phyloP scores from a whole-genome alignment of 1,140 invertebrate species.

The Anastatus disparis region DNA sequence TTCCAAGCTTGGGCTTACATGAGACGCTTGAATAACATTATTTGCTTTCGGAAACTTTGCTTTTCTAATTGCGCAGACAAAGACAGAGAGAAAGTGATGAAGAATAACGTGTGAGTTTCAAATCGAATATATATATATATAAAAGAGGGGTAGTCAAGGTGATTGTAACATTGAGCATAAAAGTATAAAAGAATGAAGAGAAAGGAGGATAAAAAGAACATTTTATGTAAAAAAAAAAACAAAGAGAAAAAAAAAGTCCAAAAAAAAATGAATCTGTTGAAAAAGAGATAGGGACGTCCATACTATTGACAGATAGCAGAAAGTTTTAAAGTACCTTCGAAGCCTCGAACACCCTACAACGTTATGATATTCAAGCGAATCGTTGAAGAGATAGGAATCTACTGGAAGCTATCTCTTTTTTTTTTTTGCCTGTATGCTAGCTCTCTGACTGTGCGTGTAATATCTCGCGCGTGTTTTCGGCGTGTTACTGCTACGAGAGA shows the following conservation, averaged over 20 bases:
- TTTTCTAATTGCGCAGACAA: background rate
- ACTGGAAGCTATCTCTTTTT: too few species aligned
- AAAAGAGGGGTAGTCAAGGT: too few species aligned
- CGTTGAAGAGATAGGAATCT: slow-evolving; percentile 4
- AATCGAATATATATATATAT: too few species aligned
- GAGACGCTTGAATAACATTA: too few species aligned
- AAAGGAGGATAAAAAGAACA: background rate
- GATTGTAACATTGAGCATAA: too few species aligned
- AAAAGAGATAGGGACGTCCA: slow-evolving; percentile 3
- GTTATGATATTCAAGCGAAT: too few species aligned
- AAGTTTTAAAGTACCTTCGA: background rate
- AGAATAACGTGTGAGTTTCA: too few species aligned
- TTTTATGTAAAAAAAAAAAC: too few species aligned
- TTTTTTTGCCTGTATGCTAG: too few species aligned
- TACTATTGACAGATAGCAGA: slow-evolving; percentile 30
- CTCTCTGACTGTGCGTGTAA: slow-evolving; percentile 44
- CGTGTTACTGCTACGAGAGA: slow-evolving; percentile 32
- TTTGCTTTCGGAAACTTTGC: too few species aligned
- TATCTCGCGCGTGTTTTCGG: slow-evolving; percentile 45
- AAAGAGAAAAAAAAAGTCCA: background rate
- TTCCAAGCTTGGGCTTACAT: too few species aligned
- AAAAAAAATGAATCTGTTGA: background rate
- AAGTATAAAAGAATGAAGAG: background rate
- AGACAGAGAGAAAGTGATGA: too few species aligned
- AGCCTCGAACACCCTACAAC: background rate